Evolutionary conservation across 2,797 vertebrate genomes (phyloP), one percentile per base, ranked within the genome.

Genomic region (Rhyacichthys aspro): DNA sequence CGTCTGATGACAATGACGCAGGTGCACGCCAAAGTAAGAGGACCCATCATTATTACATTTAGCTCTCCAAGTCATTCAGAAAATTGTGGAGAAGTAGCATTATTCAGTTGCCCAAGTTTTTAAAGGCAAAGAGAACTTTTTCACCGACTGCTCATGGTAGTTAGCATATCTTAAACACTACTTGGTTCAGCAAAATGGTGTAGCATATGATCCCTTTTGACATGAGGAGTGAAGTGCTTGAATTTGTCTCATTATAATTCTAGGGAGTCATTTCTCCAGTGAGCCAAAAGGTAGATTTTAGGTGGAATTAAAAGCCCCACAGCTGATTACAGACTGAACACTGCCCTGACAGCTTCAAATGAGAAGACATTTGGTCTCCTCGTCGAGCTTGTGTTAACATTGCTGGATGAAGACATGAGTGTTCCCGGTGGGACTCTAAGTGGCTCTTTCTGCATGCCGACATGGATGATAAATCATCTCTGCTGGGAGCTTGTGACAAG

Each of bases 381-480:
- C 10, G n/a, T 12, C 14, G 3, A 8, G 36, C 49, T 19, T 1
- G 3, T 19, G 32, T 47, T 28, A 28, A 56, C 37, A 38, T 48
- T 46, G 59, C 43, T 58, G 16, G 47, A 74, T 66, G 68, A 66
- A 82, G 71, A 79, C 66, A 49, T 53, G 60, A 39, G 9, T 17
- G 63, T 33, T 43, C 53, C 69, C 14, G 37, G 44, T 23, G 61
- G 52, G 68, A 72, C 57, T 58, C 64, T 56, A 72, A 72, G 67
- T 71, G 60, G 55, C 45, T 59, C 68, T 70, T 64, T 78, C 63
- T 86, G 60, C 55, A 80, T 72, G 16, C 17, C 43, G 70, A 74
- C 70, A 52, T 5, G 54, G 75, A 64, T 61, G 70, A 85, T 84
- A 71, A 79, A 84, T 85, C 54, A 76, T 60, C 54, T 71, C 41